A percentile compares a stretch with the other conserved stretches of the same genome.
These are phyloP conservation scores for Actenoides hombroni DNA, from an alignment of 2,113 vertebrate species.

Conservation along the genomic window DNA sequence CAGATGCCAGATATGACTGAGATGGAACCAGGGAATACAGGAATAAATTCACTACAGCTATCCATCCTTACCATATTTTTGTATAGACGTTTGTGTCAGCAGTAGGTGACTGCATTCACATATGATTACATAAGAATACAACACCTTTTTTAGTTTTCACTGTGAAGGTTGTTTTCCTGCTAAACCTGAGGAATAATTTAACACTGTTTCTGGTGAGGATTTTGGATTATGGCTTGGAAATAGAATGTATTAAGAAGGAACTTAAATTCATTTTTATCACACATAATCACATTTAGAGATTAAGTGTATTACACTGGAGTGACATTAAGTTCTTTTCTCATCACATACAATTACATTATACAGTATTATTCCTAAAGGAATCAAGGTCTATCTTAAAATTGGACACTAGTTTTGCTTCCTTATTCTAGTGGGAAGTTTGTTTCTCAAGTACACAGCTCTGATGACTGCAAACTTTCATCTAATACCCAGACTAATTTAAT, in stretches of 20 bases:
- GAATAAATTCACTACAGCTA: fast-evolving
- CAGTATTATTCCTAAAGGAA: background rate
- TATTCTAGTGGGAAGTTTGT: background rate
- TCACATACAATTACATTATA: background rate
- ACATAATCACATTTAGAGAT: background rate
- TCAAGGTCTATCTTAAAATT: background rate
- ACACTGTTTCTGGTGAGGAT: background rate
- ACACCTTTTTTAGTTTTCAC: background rate
- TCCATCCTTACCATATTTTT: background rate
- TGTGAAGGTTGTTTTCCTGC: background rate
- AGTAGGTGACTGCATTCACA: background rate
- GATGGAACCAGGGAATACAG: background rate
- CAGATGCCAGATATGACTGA: background rate
- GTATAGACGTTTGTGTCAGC: background rate
- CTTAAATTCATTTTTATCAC: background rate
- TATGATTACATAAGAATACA: background rate
- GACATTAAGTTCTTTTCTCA: background rate
- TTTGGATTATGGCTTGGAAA: background rate
- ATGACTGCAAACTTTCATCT: background rate
- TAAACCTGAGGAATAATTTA: background rate
- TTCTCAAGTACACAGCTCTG: background rate
- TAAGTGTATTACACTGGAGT: background rate
- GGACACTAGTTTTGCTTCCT: background rate
- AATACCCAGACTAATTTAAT: background rate
- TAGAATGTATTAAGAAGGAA: background rate